Conservation (phyloP, 2,888 invertebrate species). For the Chalcis sispes region DNA sequence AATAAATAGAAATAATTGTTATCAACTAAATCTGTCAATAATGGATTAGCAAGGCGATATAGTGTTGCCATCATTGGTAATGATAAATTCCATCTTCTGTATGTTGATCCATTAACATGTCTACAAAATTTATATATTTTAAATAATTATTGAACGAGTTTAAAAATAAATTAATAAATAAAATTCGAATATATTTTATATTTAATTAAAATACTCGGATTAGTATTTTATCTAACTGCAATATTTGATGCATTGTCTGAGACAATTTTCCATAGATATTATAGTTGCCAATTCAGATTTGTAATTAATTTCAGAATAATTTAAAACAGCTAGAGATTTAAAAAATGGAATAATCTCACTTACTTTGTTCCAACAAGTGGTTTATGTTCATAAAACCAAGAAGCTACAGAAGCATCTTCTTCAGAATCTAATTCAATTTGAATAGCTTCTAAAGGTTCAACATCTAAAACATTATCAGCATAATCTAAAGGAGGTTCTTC, state of each 20-base stretch:
- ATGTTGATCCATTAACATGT: constrained; percentile 96
- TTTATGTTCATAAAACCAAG: constrained; percentile 99
- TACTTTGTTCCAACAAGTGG: constrained; percentile 94
- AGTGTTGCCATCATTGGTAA: constrained; percentile 98
- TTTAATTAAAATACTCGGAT: constrained; percentile 54
- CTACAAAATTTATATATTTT: constrained; percentile 73
- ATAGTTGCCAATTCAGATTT: constrained; percentile 71
- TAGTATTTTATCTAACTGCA: constrained; percentile 70
- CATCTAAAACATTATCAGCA: constrained; percentile 99
- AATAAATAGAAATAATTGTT: constrained; percentile 99
- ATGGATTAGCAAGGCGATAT: constrained; percentile 97
- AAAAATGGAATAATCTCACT: constrained; percentile 63
- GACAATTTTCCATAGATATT: constrained; percentile 55
- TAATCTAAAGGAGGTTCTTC: constrained; percentile 99
- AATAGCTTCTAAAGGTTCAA: constrained; percentile 98
- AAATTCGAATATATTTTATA: constrained; percentile 27
- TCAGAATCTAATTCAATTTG: constrained; percentile 98
- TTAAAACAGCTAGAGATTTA: background rate
- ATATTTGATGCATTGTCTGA: constrained; percentile 64
- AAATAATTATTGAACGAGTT: constrained; percentile 20
- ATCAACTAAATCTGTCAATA: constrained; percentile 98
- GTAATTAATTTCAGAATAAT: constrained; percentile 73
- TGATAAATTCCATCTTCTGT: constrained; percentile 96
- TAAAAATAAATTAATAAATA: constrained; percentile 26
- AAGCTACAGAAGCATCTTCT: constrained; percentile 92